These are phyloP conservation scores for Cotesia vestalis DNA, from an alignment of 1,140 invertebrate species.

Conservation along the genomic window DNA sequence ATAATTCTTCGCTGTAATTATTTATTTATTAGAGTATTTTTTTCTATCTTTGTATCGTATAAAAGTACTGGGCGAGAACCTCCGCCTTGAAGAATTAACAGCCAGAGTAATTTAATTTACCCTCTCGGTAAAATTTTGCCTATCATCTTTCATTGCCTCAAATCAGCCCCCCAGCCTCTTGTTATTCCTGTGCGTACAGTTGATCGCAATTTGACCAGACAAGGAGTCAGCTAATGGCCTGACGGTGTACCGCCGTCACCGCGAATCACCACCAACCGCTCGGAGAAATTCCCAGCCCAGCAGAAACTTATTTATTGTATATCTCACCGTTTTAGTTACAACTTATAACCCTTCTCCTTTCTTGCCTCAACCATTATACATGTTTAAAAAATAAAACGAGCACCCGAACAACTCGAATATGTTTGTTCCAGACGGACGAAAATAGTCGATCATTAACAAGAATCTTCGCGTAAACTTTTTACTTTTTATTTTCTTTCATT, in stretches of 20 bases:
- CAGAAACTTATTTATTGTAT: too few relatives aligned
- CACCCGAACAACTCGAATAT: constrained; percentile 19
- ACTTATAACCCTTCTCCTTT: too few relatives aligned
- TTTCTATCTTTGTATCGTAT: too few relatives aligned
- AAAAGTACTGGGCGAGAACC: constrained; percentile 2
- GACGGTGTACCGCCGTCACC: constrained; percentile 16
- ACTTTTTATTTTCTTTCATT: too few relatives aligned
- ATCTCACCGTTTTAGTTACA: too few relatives aligned
- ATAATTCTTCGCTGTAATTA: too few relatives aligned
- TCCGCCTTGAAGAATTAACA: neutral
- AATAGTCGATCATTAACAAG: constrained; percentile 30
- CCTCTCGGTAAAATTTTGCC: too few relatives aligned
- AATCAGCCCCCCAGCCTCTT: neutral
- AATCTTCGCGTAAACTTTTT: constrained; percentile 8
- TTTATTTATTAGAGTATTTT: neutral
- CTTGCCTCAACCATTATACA: too few relatives aligned
- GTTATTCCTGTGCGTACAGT: neutral
- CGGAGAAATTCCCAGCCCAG: too few relatives aligned
- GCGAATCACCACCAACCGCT: neutral
- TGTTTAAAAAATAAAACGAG: too few relatives aligned
- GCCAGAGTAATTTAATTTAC: neutral
- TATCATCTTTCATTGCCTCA: too few relatives aligned
- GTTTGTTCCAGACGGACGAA: constrained; percentile 27
- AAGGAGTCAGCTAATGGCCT: constrained; percentile 19
- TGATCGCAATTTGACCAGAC: constrained; percentile 17